A percentile compares a stretch with the other conserved stretches of the same genome.
Evolutionary conservation across 2,113 vertebrate genomes (phyloP).

Genomic region (Macrotis lagotis): DNA sequence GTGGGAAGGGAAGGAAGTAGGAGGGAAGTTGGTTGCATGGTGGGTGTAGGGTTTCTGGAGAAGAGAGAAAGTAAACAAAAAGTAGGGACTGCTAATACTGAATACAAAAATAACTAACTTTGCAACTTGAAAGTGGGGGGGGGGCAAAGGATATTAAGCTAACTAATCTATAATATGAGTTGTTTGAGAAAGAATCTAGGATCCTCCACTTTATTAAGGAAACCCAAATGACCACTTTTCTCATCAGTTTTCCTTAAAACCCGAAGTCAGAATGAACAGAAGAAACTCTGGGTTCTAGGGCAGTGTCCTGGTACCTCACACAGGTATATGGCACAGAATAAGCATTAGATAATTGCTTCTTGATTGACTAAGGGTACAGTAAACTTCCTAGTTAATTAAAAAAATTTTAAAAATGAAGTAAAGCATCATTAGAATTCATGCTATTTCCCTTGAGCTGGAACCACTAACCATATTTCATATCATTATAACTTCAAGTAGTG

Average conservation of each 20-base stretch:
- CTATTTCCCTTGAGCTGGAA: background rate
- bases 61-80: background rate
- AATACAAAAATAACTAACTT: background rate
- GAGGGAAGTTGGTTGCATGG: background rate
- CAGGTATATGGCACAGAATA: background rate
- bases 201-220: background rate
- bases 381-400: background rate
- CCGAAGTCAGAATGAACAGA: background rate
- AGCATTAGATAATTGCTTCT: background rate
- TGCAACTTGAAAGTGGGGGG: background rate
- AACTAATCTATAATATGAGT: background rate
- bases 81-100: background rate
- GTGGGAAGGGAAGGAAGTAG: background rate
- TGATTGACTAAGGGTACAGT: background rate
- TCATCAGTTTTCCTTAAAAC: background rate
- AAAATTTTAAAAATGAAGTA: too few species aligned
- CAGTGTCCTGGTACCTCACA: background rate
- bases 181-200: background rate
- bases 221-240: background rate
- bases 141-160: rapidly evolving
- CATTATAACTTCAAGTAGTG: background rate
- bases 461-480: background rate
- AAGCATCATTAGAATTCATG: background rate
- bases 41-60: background rate
- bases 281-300: background rate